Evolutionary conservation across 2,113 vertebrate species (phyloP).

Genomic region (Sylvietta virens): DNA sequence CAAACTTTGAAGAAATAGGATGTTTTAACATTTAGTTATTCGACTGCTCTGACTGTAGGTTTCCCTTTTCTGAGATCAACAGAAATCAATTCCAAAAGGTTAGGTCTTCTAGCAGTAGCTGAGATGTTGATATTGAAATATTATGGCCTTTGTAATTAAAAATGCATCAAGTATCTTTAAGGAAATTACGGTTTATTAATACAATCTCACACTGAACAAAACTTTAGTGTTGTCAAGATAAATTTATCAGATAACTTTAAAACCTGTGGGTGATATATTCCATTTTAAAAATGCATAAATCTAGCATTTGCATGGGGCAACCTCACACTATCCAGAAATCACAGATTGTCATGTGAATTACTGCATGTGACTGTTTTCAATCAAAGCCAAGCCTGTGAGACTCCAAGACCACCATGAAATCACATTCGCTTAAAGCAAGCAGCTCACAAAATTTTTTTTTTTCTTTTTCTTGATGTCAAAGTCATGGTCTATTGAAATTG

Average conservation of each 20-base stretch:
- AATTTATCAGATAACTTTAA: neutral
- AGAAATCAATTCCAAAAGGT: conserved; percentile 24
- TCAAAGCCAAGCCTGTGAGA: neutral
- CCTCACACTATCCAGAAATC: neutral
- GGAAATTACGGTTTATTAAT: conserved; percentile 6
- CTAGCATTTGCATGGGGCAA: neutral
- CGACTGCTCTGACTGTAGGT: neutral
- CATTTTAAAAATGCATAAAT: neutral
- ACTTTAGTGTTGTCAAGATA: neutral
- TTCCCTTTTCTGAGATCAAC: conserved; percentile 8
- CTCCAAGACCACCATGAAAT: neutral
- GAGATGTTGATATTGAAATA: neutral
- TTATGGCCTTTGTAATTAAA: conserved; percentile 32
- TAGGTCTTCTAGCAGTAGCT: neutral
- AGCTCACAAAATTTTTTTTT: neutral
- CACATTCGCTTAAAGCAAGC: neutral
- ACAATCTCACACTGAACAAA: neutral
- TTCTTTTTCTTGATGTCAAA: neutral
- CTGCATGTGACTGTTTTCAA: neutral
- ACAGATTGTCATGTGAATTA: neutral
- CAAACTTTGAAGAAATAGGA: neutral
- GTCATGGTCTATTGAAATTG: neutral
- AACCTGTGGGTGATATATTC: neutral
- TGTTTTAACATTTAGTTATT: conserved; percentile 35
- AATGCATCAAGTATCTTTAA: neutral